A percentile compares a stretch with the other conserved stretches of the same genome.
Evolutionary conservation across 2,797 vertebrate species (phyloP).

Genomic region (Bovichtus diacanthus): DNA sequence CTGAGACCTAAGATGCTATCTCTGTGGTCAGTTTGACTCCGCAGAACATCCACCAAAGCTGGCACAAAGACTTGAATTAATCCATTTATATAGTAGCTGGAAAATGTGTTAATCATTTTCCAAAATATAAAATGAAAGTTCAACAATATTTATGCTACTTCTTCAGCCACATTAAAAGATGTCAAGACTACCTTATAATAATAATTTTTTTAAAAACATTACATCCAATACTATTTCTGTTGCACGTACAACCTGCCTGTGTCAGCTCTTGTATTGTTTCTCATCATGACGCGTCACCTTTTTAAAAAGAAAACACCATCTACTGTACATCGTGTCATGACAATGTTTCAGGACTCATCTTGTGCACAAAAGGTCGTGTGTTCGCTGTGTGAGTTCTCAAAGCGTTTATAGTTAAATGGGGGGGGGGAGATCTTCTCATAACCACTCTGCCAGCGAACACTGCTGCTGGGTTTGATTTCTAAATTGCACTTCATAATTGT

Average conservation of each 20-base stretch:
- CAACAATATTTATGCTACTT: neutral
- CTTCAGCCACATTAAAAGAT: neutral
- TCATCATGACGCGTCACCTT: conserved; percentile 21
- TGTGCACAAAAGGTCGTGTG: conserved; percentile 53
- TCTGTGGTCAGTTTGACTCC: conserved; percentile 74
- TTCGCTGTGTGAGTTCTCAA: conserved; percentile 25
- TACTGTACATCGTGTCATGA: conserved; percentile 18
- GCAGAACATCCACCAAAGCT: conserved; percentile 71
- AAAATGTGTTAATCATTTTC: conserved; percentile 5
- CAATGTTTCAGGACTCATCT: conserved; percentile 38
- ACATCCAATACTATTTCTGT: neutral
- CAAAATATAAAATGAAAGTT: neutral
- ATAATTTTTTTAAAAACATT: neutral
- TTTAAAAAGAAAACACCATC: conserved; percentile 37
- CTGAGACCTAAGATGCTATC: conserved; percentile 83
- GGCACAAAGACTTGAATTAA: conserved; percentile 28
- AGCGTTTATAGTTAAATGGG: conserved; percentile 51
- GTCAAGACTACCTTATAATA: neutral
- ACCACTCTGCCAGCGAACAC: conserved; percentile 50
- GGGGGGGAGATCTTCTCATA: conserved; percentile 31
- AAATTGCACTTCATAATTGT: conserved; percentile 69
- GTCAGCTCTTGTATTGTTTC: conserved; percentile 47
- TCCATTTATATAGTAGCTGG: conserved; percentile 13
- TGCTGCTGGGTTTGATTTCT: conserved; percentile 68
- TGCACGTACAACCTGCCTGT: conserved; percentile 21